phyloP scores from a whole-genome alignment of 1,140 invertebrate genomes.

The Samia ricini region DNA sequence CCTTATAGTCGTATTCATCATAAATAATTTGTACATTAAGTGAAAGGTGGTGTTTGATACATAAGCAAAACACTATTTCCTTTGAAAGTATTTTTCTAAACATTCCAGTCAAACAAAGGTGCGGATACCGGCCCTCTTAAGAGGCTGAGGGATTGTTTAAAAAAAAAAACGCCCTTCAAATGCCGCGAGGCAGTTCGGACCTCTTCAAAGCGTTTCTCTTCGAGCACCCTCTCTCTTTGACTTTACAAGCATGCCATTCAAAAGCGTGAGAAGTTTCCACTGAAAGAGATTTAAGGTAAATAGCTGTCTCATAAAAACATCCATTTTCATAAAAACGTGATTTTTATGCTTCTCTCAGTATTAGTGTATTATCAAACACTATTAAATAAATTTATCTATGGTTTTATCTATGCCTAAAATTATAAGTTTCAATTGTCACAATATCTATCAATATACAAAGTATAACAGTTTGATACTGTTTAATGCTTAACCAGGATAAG shows the following conservation, averaged over 20 bases:
- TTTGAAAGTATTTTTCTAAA: neutral
- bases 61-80: neutral
- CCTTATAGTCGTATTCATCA: too few species aligned
- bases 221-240: slow-evolving; percentile 9
- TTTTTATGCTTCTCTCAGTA: neutral
- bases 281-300: neutral
- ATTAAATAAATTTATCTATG: too few species aligned
- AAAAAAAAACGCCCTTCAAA: slow-evolving; percentile 3
- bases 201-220: slow-evolving; percentile 10
- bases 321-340: neutral
- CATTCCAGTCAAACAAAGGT: neutral
- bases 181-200: slow-evolving; percentile 4
- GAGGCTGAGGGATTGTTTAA: slow-evolving; percentile 4
- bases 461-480: too few species aligned
- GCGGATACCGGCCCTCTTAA: neutral
- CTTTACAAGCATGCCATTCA: neutral
- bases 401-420: too few species aligned
- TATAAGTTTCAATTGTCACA: too few species aligned
- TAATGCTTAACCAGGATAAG: too few species aligned
- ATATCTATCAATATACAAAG: too few species aligned
- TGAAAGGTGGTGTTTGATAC: too few species aligned
- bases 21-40: too few species aligned
- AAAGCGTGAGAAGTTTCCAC: neutral
- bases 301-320: neutral
- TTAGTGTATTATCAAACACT: too few species aligned